Evolutionary conservation across 2,888 invertebrate species (phyloP), one percentile per base, ranked within the genome.

Genomic region (Hesperia comma): DNA sequence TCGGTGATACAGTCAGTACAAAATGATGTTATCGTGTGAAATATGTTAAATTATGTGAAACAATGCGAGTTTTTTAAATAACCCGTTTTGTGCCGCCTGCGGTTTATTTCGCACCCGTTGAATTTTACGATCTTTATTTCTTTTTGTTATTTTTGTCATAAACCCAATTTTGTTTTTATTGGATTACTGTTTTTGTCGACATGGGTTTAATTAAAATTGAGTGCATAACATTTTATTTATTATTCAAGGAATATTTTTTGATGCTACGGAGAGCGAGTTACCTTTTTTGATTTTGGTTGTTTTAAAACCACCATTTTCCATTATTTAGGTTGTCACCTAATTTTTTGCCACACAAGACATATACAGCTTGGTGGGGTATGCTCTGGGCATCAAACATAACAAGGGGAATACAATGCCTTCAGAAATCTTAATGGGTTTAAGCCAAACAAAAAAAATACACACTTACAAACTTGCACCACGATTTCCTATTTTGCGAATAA

Each of bases 11-110:
- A 54, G 54, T 15, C 54, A 10, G 54, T 41, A 54, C 54, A 43
- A 55, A 32, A 26, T 41, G 62, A 63, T 63, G 43, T 55, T 55
- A 63, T 63, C 55, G 19, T 55, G 55, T 46, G 54, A 63, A 63
- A 55, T 43, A 55, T 55, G 55, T 63, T 43, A 33, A 55, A 54
- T 26, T 26, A 62, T 57, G 43, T 57, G 41, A 43, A 57, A 57
- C 57, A 62, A 17, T 41, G 49, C 19, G 54, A 54, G 62, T 41
- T 54, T 62, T 61, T 62, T 17, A 54, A 55, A 43, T 63, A 43
- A 63, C 54, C 43, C 43, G 46, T 63, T 62, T 33, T 46, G 41
- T 17, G 43, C 41, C 21, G 53, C 41, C 43, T 43, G 62, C 43
- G 55, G 55, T 55, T 54, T 26, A 51, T 41, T 55, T 41, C 41